Evolutionary conservation across 37 sponge, comb jelly and placozoan species (phyloP).

Genomic region (Cliona cf. orientalis): DNA sequence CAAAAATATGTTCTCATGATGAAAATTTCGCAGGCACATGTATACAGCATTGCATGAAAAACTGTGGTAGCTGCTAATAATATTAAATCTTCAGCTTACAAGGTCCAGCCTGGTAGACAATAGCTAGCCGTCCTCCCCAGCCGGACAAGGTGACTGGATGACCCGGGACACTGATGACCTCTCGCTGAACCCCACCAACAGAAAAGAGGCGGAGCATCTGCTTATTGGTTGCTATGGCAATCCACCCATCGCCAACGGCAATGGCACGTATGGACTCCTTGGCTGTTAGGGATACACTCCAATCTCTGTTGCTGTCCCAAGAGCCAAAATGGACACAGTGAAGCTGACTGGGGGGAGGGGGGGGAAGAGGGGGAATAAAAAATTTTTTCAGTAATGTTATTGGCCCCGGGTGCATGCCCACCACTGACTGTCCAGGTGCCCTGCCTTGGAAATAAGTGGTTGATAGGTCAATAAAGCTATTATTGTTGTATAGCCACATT

Average conservation of each 20-base stretch:
- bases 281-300: slow-evolving; percentile 62
- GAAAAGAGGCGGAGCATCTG: slow-evolving; percentile 59
- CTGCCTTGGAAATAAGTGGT: no score
- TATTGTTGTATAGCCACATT: no score
- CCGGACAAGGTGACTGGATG: slow-evolving; percentile 60
- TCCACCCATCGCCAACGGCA: slow-evolving; percentile 69
- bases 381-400: no score
- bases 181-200: slow-evolving; percentile 76
- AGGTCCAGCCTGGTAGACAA: slow-evolving; percentile 61
- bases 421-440: no score
- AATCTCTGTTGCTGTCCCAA: slow-evolving; percentile 73
- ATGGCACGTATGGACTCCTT: slow-evolving; percentile 48
- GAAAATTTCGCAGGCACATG: neutral
- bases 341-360: slow-evolving; percentile 51
- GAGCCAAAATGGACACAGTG: slow-evolving; percentile 71
- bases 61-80: neutral
- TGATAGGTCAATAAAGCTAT: no score
- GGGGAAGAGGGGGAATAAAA: no score
- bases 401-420: no score
- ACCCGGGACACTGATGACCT: slow-evolving; percentile 69
- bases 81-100: slow-evolving; percentile 32
- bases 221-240: slow-evolving; percentile 77
- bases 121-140: slow-evolving; percentile 37
- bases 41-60: neutral
- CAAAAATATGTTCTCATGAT: neutral